Evolutionary conservation across 2,113 vertebrate genomes (phyloP).

Genomic region (Caranx melampygus): DNA sequence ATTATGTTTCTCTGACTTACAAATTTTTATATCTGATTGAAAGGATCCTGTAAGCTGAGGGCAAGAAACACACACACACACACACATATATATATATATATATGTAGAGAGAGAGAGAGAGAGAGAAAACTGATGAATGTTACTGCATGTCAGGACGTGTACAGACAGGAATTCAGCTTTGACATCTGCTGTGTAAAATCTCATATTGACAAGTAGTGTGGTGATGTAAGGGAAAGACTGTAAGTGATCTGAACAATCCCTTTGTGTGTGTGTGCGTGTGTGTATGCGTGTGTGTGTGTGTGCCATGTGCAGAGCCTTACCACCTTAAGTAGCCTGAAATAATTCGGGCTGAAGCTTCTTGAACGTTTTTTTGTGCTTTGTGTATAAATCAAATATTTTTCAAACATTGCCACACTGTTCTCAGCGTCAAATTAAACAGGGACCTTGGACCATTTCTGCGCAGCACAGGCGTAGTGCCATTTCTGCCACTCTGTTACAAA

Average conservation of each 20-base stretch:
- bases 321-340: neutral
- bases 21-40: slow-evolving; percentile 16
- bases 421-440: slow-evolving; percentile 29
- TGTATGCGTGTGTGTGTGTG: slow-evolving; percentile 31
- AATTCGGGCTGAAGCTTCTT: slow-evolving; percentile 15
- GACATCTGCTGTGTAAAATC: slow-evolving; percentile 67
- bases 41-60: slow-evolving; percentile 16
- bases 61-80: slow-evolving; percentile 1
- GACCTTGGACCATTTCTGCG: neutral
- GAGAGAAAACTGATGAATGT: slow-evolving; percentile 33
- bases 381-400: slow-evolving; percentile 30
- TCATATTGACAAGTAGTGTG: slow-evolving; percentile 53
- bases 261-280: slow-evolving; percentile 18
- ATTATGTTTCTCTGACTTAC: neutral
- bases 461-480: slow-evolving; percentile 4
- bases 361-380: slow-evolving; percentile 2
- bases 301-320: neutral
- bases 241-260: slow-evolving; percentile 24
- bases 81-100: slow-evolving; percentile 3
- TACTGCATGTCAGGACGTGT: slow-evolving; percentile 28
- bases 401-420: neutral
- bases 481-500: slow-evolving; percentile 22
- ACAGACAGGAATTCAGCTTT: slow-evolving; percentile 57
- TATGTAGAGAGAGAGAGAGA: neutral
- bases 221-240: slow-evolving; percentile 61